These are phyloP conservation scores for Gouania willdenowi DNA, from an alignment of 2,797 vertebrate genomes.

Conservation along the genomic window DNA sequence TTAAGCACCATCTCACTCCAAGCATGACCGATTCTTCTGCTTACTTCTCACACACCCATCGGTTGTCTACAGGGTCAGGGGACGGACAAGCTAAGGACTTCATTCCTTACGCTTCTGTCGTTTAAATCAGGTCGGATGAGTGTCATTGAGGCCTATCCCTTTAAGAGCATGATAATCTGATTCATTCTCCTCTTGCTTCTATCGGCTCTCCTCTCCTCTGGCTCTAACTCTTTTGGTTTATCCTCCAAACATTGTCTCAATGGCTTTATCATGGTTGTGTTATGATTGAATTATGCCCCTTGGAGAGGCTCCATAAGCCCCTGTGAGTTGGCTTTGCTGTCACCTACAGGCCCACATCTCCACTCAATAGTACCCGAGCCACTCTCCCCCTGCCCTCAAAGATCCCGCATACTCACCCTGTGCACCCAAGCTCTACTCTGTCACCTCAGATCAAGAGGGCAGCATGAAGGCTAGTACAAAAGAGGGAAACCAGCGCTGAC, in stretches of 20 bases:
- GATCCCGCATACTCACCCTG: constrained; percentile 16
- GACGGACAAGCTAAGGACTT: constrained; percentile 59
- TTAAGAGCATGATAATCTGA: constrained; percentile 66
- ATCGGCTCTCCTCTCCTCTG: constrained; percentile 28
- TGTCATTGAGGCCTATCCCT: constrained; percentile 64
- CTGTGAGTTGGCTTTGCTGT: constrained; percentile 39
- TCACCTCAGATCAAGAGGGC: constrained; percentile 62
- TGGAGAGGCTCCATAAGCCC: constrained; percentile 42
- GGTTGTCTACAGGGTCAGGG: constrained; percentile 50
- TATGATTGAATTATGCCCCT: constrained; percentile 70
- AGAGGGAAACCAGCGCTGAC: constrained; percentile 49
- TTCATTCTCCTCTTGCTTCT: constrained; percentile 58
- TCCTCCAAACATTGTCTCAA: constrained; percentile 35
- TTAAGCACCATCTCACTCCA: constrained; percentile 68
- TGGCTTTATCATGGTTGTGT: constrained; percentile 50
- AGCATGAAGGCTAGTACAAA: constrained; percentile 15
- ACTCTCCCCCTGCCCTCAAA: constrained; percentile 27
- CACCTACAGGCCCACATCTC: constrained; percentile 37
- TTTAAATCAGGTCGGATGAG: constrained; percentile 73
- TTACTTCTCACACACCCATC: constrained; percentile 39
- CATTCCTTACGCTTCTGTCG: constrained; percentile 76
- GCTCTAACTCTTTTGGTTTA: constrained; percentile 33
- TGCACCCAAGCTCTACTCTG: constrained; percentile 44
- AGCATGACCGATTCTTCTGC: constrained; percentile 63
- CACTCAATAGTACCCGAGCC: constrained; percentile 9